phyloP scores from a whole-genome alignment of 2,113 vertebrate species.

The Crotalus tigris region DNA sequence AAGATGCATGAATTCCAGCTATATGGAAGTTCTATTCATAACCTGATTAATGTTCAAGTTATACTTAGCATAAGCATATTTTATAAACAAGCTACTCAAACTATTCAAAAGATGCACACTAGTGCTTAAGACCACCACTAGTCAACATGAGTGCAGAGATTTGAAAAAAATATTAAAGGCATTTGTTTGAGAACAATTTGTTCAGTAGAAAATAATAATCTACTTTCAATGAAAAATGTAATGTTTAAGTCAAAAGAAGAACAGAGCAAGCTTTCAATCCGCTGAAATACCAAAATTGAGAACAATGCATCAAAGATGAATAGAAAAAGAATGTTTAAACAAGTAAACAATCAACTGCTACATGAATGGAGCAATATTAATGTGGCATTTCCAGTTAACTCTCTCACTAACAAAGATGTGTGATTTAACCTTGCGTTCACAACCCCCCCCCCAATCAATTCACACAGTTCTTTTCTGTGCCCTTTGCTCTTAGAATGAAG shows the following conservation, averaged over 20 bases:
- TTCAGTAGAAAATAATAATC: neutral
- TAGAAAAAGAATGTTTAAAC: neutral
- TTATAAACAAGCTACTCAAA: neutral
- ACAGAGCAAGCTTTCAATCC: neutral
- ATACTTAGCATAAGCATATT: neutral
- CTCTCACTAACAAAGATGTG: neutral
- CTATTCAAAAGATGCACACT: neutral
- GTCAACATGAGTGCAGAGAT: neutral
- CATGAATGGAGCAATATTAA: too few species aligned
- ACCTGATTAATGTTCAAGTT: neutral
- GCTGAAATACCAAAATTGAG: neutral
- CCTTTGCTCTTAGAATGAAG: neutral
- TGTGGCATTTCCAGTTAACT: neutral
- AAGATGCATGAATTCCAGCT: neutral
- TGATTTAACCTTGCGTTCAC: neutral
- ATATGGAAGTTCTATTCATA: neutral
- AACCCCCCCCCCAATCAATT: neutral
- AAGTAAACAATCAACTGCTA: neutral
- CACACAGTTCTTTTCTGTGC: neutral
- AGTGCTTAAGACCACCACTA: neutral
- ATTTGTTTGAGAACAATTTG: neutral
- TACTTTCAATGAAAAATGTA: neutral
- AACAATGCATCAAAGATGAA: neutral
- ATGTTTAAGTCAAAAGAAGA: neutral
- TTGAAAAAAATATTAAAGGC: neutral